phyloP scores from a whole-genome alignment of 1,140 invertebrate species.

The Drepana arcuata region DNA sequence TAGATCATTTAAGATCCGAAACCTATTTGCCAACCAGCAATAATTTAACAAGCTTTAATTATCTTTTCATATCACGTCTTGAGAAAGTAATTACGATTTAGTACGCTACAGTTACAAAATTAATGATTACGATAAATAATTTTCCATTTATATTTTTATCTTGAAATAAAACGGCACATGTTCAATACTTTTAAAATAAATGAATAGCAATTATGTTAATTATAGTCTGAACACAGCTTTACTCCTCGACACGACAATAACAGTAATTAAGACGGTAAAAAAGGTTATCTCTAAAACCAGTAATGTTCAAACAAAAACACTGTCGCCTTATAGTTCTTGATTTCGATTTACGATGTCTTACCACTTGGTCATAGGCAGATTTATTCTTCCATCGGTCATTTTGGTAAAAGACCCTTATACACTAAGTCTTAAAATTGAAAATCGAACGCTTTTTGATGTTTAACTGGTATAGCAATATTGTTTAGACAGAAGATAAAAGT shows the following conservation, averaged over 20 bases:
- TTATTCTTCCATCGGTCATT: too few relatives aligned
- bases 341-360: conserved; percentile 48
- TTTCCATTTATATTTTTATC: background rate
- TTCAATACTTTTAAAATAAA: too few relatives aligned
- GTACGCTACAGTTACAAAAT: background rate
- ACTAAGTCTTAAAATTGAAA: too few relatives aligned
- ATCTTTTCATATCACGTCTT: conserved; percentile 8
- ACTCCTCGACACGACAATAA: conserved; percentile 38
- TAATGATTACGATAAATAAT: background rate
- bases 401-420: too few relatives aligned
- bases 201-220: conserved; percentile 59
- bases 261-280: conserved; percentile 62
- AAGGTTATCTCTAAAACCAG: conserved; percentile 58
- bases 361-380: conserved; percentile 16
- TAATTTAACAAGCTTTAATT: conserved; percentile 7
- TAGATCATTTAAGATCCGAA: conserved; percentile 5
- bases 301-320: conserved; percentile 59
- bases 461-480: too few relatives aligned
- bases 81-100: background rate
- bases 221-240: conserved; percentile 46
- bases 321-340: conserved; percentile 41
- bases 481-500: conserved; percentile 48
- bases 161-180: too few relatives aligned
- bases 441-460: too few relatives aligned
- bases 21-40: background rate